Conservation (phyloP, 2,113 vertebrate genomes). For the Leptobrachium leishanense region DNA sequence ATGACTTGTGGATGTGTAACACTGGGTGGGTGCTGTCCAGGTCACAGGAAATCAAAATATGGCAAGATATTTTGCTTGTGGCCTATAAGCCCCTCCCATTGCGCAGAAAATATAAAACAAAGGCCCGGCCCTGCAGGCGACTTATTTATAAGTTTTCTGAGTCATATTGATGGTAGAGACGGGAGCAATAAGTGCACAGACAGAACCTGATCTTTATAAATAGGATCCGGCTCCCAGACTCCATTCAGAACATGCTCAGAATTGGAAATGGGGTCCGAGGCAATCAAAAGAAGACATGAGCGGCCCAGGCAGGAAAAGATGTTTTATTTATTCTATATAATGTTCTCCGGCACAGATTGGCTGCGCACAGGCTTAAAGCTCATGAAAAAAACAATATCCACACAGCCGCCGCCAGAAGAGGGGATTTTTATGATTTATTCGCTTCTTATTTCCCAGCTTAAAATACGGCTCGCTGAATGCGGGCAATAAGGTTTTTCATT, state of each 20-base stretch:
- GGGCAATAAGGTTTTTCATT: conserved; percentile 43
- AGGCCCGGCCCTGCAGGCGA: too few relatives aligned
- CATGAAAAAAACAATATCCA: conserved; percentile 33
- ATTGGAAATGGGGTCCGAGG: conserved; percentile 11
- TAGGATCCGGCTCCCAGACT: not conserved
- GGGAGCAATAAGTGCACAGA: too few relatives aligned
- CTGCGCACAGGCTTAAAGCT: not conserved
- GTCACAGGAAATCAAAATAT: too few relatives aligned
- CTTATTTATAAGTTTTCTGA: too few relatives aligned
- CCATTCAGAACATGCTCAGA: conserved; percentile 7
- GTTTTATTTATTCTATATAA: conserved; percentile 39
- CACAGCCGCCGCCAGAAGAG: not conserved
- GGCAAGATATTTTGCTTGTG: too few relatives aligned
- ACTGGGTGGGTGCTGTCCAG: too few relatives aligned
- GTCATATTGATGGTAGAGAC: too few relatives aligned
- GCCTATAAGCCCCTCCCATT: too few relatives aligned
- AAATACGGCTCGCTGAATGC: conserved; percentile 11
- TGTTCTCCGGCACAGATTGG: conserved; percentile 10
- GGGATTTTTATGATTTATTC: conserved; percentile 18
- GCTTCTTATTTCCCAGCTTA: not conserved
- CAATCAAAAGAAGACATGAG: conserved; percentile 8
- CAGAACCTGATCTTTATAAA: not conserved
- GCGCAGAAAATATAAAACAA: too few relatives aligned
- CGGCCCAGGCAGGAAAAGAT: not conserved
- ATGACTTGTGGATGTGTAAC: too few relatives aligned